Conservation (phyloP, 2,113 vertebrate species). For the Lagopus leucura region DNA sequence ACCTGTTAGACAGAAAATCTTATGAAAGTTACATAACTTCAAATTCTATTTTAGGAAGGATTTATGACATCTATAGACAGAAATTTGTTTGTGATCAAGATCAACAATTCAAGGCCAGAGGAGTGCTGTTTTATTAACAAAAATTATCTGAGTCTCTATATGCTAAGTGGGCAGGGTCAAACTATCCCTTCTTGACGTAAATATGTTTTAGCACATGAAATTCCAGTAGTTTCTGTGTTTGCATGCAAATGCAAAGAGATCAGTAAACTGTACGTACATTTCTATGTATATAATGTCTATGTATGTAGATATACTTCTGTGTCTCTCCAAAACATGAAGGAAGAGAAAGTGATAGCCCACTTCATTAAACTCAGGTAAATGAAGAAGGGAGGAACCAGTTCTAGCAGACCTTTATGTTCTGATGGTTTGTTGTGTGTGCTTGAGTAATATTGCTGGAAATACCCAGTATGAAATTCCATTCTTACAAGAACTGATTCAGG, state of each 20-base stretch:
- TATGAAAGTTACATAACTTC: background rate
- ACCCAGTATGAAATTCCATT: background rate
- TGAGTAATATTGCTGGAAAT: background rate
- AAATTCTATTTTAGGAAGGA: background rate
- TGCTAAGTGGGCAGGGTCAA: background rate
- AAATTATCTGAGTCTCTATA: accelerated
- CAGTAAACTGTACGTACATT: background rate
- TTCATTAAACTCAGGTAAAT: background rate
- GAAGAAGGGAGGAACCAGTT: background rate
- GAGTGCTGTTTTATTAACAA: background rate
- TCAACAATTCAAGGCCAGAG: background rate
- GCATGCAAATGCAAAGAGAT: background rate
- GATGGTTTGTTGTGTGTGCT: background rate
- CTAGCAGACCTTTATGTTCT: background rate
- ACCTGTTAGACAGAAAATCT: background rate
- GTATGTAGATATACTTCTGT: background rate
- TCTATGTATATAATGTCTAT: background rate
- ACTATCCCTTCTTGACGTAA: background rate
- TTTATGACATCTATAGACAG: background rate
- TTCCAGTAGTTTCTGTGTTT: background rate
- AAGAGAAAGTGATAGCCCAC: background rate
- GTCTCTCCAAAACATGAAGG: background rate
- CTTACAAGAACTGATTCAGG: background rate
- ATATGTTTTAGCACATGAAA: background rate
- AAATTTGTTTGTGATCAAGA: background rate